Evolutionary conservation across 2,888 invertebrate species (phyloP), one percentile per base, ranked within the genome.

Genomic region (Bellardia bayeri): DNA sequence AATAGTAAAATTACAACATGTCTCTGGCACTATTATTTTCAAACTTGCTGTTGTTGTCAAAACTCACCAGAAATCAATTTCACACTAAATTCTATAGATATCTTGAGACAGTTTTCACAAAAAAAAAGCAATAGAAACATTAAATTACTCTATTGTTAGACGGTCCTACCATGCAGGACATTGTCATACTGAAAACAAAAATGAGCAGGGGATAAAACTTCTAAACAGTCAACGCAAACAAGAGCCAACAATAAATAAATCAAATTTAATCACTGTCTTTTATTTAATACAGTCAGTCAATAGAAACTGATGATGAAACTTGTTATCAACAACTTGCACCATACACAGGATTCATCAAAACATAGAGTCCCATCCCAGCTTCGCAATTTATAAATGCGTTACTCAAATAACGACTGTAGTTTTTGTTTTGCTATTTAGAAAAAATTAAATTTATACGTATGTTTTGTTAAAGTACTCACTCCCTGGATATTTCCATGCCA

Each of bases 401-500:
- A 33, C 37, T 71, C 40, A 66, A 74, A 42, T 66, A 56, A 16
- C 30, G n/a, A 54, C n/a, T 16, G 16, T 4, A 54, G 23, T 14
- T 51, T 4, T 51, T 8, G 8, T 16, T 23, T 56, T 56, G 11
- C 9, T 61, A 58, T 54, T 37, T 33, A 69, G 9, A 54, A 71
- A 23, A 74, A 14, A 1, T 40, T 49, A 37, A 61, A 74, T 14
- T 56, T 45, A 40, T n/a, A 16, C 11, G 9, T 14, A 69, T 9
- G 37, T 54, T 51, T 45, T 7, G 42, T 45, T 8, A 14, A 51
- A 33, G 82, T 87, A 92, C 93, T 93, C 92, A 94, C 94, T 93
- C 93, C 89, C 94, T 92, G 3, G 94, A 94, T 90, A 94, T 94
- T 92, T 95, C 95, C 94, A 95, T 94, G 84, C 94, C 94, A 86